phyloP scores from a whole-genome alignment of 2,113 vertebrate species.

The Centropus unirufus region DNA sequence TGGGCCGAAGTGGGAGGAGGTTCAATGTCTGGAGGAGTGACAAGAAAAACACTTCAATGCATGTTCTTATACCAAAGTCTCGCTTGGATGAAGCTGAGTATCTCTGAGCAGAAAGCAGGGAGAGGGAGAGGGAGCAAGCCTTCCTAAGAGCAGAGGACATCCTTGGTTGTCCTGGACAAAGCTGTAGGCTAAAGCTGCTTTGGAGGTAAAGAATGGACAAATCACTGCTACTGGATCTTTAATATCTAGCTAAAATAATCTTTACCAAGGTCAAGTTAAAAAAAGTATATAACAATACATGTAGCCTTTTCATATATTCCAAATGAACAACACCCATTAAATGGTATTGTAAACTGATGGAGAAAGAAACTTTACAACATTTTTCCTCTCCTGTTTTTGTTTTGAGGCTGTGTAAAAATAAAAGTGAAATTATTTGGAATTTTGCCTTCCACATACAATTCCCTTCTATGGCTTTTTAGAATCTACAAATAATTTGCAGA shows the following conservation, averaged over 20 bases:
- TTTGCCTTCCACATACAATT: background rate
- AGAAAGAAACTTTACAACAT: background rate
- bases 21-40: background rate
- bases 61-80: background rate
- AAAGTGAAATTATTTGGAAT: background rate
- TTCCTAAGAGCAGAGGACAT: background rate
- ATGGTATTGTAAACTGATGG: background rate
- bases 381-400: background rate
- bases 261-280: background rate
- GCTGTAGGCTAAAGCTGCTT: background rate
- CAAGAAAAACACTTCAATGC: background rate
- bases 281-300: background rate
- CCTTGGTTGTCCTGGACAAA: background rate
- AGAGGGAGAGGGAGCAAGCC: background rate
- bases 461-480: background rate
- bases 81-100: background rate
- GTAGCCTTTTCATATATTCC: background rate
- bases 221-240: background rate
- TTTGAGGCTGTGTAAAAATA: background rate
- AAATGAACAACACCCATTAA: background rate
- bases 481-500: background rate
- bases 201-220: background rate
- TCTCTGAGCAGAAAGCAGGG: background rate
- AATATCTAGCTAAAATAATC: background rate
- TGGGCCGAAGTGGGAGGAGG: background rate